Conservation (phyloP, 2,888 invertebrate species). For the Fragum fragum region DNA sequence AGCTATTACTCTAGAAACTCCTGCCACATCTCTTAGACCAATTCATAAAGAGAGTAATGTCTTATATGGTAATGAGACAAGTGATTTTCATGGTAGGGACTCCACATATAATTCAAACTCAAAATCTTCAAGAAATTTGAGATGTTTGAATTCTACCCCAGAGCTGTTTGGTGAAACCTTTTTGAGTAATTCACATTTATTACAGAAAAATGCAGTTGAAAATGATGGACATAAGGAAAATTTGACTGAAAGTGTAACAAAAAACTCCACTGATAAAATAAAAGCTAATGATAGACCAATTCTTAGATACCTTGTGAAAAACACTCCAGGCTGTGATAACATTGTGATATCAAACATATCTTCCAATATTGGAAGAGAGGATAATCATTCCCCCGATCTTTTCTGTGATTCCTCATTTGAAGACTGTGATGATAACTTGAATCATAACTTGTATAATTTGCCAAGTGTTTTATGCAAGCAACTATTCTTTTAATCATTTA, state of each 20-base stretch:
- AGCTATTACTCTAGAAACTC: neutral
- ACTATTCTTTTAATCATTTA: slow-evolving; percentile 16
- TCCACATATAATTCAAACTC: no score
- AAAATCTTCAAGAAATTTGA: no score
- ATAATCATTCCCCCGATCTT: neutral
- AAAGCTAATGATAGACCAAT: neutral
- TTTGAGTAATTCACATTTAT: neutral
- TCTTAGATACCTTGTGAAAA: slow-evolving; percentile 17
- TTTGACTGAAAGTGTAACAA: neutral
- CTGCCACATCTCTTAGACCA: neutral
- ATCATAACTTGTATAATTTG: neutral
- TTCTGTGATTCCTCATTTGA: neutral
- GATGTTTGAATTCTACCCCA: neutral
- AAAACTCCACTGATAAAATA: neutral
- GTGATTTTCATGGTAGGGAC: no score
- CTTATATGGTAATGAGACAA: no score
- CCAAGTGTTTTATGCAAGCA: slow-evolving; percentile 24
- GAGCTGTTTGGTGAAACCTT: neutral
- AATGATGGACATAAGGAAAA: neutral
- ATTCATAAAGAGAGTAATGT: neutral
- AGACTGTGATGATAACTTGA: slow-evolving; percentile 9
- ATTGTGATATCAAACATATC: neutral
- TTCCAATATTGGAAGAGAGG: no score
- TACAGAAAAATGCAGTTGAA: neutral
- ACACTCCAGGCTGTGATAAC: slow-evolving; percentile 26